Conservation (phyloP, 2,113 vertebrate species). For the Proteles cristata region DNA sequence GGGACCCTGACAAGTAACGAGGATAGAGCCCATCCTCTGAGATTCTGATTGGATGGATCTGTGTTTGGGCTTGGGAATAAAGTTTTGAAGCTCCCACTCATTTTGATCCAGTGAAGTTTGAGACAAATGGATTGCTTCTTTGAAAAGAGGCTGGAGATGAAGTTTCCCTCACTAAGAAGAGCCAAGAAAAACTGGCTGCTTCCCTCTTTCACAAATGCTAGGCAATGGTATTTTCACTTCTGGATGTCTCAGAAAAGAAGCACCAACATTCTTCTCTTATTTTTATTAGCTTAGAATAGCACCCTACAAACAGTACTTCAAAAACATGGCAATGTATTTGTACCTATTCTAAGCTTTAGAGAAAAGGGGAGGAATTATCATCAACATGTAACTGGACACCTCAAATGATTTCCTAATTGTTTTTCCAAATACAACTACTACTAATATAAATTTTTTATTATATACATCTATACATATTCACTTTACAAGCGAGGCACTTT, state of each 20-base stretch:
- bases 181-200: background rate
- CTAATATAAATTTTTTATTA: background rate
- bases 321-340: background rate
- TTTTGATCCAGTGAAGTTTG: background rate
- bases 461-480: background rate
- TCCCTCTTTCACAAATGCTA: background rate
- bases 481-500: background rate
- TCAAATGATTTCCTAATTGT: background rate
- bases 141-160: background rate
- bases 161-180: background rate
- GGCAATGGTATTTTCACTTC: background rate
- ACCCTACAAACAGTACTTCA: background rate
- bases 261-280: background rate
- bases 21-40: background rate
- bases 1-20: background rate
- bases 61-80: background rate
- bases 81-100: background rate
- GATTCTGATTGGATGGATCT: background rate
- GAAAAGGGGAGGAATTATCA: background rate
- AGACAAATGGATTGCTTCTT: background rate
- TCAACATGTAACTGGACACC: background rate
- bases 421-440: background rate
- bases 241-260: background rate
- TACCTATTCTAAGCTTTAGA: background rate
- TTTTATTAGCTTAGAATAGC: constrained; percentile 24